Evolutionary conservation across 2,797 vertebrate genomes (phyloP).

Genomic region (Loris lydekkerianus): DNA sequence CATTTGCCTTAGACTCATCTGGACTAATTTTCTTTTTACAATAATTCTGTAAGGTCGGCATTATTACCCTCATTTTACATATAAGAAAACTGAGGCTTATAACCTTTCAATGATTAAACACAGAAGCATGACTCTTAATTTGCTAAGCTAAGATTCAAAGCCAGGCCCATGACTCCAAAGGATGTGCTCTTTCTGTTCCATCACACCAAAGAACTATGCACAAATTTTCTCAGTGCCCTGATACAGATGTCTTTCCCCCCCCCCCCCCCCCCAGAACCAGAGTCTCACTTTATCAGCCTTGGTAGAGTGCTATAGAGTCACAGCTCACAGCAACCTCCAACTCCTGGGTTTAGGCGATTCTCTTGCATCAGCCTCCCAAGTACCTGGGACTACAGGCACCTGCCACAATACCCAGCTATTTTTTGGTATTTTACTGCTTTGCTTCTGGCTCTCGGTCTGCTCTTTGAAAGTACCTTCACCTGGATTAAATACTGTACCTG

Average conservation of each 20-base stretch:
- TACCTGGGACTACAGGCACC: no score
- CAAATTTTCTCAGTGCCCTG: constrained; percentile 4
- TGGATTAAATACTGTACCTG: neutral
- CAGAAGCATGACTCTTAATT: neutral
- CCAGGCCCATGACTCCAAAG: neutral
- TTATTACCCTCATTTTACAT: neutral
- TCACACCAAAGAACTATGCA: neutral
- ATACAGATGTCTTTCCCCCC: neutral
- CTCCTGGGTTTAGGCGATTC: no score
- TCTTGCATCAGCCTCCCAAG: no score
- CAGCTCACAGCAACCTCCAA: no score
- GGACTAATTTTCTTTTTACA: constrained; percentile 24
- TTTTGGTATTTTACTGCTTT: neutral
- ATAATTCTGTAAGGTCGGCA: neutral
- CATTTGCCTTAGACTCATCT: neutral
- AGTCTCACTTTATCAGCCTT: no score
- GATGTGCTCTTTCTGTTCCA: neutral
- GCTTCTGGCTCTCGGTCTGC: neutral
- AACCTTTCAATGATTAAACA: neutral
- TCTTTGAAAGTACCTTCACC: neutral
- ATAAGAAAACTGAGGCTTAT: neutral
- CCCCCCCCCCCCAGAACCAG: no score
- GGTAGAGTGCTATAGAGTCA: no score
- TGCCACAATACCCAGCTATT: no score
- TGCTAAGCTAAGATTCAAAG: constrained; percentile 18